Evolutionary conservation across 2,888 invertebrate species (phyloP).

Genomic region (Trachelus tabidus): DNA sequence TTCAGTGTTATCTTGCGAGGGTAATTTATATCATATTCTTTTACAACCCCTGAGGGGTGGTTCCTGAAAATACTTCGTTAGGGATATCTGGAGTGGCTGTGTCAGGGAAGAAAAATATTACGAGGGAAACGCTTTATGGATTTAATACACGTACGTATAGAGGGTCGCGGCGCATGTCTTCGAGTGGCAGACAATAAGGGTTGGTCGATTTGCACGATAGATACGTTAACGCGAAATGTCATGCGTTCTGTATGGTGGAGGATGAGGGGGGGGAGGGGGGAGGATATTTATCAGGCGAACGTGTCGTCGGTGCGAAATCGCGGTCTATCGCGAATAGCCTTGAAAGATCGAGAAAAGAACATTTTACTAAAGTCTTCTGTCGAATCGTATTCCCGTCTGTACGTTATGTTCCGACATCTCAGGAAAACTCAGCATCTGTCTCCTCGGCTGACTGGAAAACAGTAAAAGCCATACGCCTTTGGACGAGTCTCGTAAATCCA

Average conservation of each 20-base stretch:
- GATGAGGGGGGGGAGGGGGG: no score
- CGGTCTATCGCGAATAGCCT: not conserved
- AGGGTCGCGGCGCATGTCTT: not conserved
- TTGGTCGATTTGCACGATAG: not conserved
- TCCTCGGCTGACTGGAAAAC: not conserved
- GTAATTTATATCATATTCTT: not conserved
- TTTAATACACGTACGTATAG: not conserved
- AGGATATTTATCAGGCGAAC: not conserved
- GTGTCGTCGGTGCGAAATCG: not conserved
- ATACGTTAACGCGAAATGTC: not conserved
- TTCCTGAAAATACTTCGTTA: not conserved
- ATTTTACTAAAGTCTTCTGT: not conserved
- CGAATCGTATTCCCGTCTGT: no score
- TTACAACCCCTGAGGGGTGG: not conserved
- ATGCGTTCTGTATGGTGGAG: not conserved
- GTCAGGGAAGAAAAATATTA: not conserved
- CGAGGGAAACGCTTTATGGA: not conserved
- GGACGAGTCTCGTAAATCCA: not conserved
- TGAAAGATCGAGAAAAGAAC: not conserved
- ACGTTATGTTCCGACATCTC: not conserved
- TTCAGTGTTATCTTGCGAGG: not conserved
- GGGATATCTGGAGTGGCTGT: not conserved
- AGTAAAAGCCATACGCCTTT: not conserved
- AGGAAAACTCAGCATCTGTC: not conserved
- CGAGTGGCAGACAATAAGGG: not conserved